Base-by-base conservation (phyloP, 2,797 vertebrate species). In the Botia kubotai region DNA sequence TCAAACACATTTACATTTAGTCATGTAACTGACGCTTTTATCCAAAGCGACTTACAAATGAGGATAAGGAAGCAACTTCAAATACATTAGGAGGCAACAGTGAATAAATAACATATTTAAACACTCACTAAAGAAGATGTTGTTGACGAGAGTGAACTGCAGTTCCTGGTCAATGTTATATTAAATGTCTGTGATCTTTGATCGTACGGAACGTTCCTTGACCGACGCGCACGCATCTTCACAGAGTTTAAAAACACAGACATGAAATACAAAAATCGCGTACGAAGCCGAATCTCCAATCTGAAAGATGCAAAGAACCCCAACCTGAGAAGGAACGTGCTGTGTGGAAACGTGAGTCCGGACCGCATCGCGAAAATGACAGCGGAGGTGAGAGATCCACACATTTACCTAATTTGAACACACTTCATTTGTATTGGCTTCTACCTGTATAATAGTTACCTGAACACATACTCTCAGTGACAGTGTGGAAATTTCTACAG, bases 181-280 rank as follows among this genome's bases (percentile, higher is more conserved):
- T 33, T 33, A 3, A 33, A 33, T 33, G 33, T 33, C 33, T 14
- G 48, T 12, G 6, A 13, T 46, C 8, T 21, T 63, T 2, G 8
- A 57, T 78, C 4, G 58, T 63, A 19, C 0, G 0, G 23, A 1
- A 7, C 53, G 16, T 26, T 70, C 72, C 83, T 87, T 87, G 68
- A 79, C 29, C 10, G 66, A 12, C 72, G 57, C 75, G 52, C 86
- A 99, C 98, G 94, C 89, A 96, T 99, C 91, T 98, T 95, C 90
- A 94, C 95, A 91, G 98, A 99, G 90, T 95, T 99, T 89, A 98
- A 98, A 89, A 98, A 98, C 89, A 99, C 97, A 65, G 98, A 99
- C 91, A 96, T 96, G 94, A 99, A 99, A 90, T 99, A 99, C 88
- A 99, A 99, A 92, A 99, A 98, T 84, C 95, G 98, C 19, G 96